These are phyloP conservation scores for Sterna hirundo DNA, from an alignment of 2,113 vertebrate species.

Conservation along the genomic window DNA sequence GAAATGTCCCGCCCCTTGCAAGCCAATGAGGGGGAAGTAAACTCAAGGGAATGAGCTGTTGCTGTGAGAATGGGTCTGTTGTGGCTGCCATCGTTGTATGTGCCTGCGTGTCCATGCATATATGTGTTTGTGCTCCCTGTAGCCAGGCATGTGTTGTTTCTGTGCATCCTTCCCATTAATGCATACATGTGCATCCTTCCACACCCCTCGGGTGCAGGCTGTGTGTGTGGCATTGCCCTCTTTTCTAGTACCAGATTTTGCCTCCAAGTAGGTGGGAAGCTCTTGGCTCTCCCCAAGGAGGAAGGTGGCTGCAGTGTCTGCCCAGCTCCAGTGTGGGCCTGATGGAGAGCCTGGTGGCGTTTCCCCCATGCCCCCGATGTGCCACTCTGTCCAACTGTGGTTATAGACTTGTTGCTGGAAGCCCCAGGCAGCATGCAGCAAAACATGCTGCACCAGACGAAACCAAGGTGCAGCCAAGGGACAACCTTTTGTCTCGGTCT, in stretches of 20 bases:
- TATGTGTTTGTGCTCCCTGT: background rate
- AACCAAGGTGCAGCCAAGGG: background rate
- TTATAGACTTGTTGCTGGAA: background rate
- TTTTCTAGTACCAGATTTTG: background rate
- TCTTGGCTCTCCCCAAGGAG: background rate
- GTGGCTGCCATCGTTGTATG: rapidly evolving
- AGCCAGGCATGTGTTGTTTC: rapidly evolving
- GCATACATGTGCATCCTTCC: background rate
- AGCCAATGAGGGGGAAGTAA: background rate
- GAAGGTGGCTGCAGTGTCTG: background rate
- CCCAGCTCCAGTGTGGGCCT: background rate
- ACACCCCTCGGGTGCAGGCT: rapidly evolving
- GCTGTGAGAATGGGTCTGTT: background rate
- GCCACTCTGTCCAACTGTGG: background rate
- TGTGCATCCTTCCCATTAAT: rapidly evolving
- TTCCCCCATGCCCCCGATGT: rapidly evolving
- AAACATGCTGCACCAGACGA: background rate
- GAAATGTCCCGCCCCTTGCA: background rate
- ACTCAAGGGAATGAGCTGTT: background rate
- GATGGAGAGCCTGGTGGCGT: rapidly evolving
- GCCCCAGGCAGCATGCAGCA: background rate
- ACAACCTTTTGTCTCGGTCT: background rate
- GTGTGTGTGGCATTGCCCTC: background rate
- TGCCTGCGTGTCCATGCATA: rapidly evolving
- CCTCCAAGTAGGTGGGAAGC: background rate